Conservation (phyloP, 2,888 invertebrate species). For the Neoascia interrupta region DNA sequence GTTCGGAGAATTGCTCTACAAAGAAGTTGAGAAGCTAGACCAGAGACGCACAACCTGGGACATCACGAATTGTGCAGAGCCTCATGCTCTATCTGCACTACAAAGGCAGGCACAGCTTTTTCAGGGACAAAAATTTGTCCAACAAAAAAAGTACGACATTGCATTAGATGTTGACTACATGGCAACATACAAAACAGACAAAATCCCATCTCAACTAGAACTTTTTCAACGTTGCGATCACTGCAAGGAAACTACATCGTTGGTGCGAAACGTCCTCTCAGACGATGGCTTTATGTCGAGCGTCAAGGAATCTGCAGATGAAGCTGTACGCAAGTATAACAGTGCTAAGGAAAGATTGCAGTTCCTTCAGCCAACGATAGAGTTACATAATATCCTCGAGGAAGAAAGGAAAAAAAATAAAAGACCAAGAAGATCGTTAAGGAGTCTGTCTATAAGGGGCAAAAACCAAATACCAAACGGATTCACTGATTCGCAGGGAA, state of each 20-base stretch:
- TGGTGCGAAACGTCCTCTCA: constrained; percentile 24
- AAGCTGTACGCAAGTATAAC: too few species aligned
- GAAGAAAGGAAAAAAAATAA: not conserved
- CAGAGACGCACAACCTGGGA: not conserved
- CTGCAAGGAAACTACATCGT: constrained; percentile 4
- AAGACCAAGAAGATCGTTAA: not conserved
- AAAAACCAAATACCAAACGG: not conserved
- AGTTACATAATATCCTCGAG: not conserved
- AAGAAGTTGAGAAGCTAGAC: not conserved
- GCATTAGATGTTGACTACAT: constrained; percentile 19
- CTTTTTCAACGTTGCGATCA: constrained; percentile 14
- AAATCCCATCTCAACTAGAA: not conserved
- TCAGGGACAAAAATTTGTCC: not conserved
- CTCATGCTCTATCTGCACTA: constrained; percentile 6
- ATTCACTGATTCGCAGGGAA: not conserved
- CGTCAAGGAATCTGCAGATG: not conserved
- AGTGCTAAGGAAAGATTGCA: not conserved
- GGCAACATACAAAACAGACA: not conserved
- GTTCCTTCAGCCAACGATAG: not conserved
- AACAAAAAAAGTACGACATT: not conserved
- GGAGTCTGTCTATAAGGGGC: not conserved
- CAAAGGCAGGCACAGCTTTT: not conserved
- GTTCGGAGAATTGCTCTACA: not conserved
- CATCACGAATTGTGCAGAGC: constrained; percentile 29
- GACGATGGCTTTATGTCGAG: constrained; percentile 3